Conservation (phyloP, 92 coral and sea anemone genomes). For the Pocillopora grandis region DNA sequence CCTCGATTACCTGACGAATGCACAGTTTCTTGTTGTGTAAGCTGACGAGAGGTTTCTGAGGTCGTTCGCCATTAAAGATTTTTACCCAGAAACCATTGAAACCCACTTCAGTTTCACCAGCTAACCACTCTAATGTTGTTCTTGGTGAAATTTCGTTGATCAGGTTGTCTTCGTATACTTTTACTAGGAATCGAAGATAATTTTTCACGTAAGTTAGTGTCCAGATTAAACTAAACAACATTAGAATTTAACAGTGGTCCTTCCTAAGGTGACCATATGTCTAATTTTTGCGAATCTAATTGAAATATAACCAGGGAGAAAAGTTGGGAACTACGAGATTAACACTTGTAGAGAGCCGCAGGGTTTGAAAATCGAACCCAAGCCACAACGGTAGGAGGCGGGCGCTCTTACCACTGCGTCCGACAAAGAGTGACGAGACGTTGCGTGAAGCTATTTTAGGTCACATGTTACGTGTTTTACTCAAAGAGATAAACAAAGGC, state of each 20-base stretch:
- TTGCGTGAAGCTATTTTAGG: not conserved
- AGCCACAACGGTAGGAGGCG: too few species aligned
- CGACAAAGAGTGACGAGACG: not conserved
- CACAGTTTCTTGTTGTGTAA: slow-evolving; percentile 74
- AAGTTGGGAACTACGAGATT: too few species aligned
- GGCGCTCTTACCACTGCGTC: too few species aligned
- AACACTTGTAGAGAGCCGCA: too few species aligned
- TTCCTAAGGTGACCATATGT: too few species aligned
- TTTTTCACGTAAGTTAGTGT: not conserved
- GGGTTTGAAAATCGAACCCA: too few species aligned
- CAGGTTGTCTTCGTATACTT: slow-evolving; percentile 53
- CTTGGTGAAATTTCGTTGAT: slow-evolving; percentile 54
- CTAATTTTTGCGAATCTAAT: too few species aligned
- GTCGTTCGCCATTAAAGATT: slow-evolving; percentile 78
- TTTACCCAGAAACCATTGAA: slow-evolving; percentile 81
- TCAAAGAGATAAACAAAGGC: not conserved
- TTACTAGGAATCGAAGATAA: slow-evolving; percentile 37
- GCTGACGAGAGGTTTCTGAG: slow-evolving; percentile 62
- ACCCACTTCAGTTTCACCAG: slow-evolving; percentile 73
- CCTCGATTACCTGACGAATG: slow-evolving; percentile 69
- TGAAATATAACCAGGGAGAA: too few species aligned
- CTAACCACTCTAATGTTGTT: slow-evolving; percentile 56
- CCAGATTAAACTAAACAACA: not conserved
- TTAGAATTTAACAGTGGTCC: too few species aligned
- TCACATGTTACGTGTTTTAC: not conserved